Conservation (phyloP, 2,888 invertebrate species). For the Ennomos fuscantarius region DNA sequence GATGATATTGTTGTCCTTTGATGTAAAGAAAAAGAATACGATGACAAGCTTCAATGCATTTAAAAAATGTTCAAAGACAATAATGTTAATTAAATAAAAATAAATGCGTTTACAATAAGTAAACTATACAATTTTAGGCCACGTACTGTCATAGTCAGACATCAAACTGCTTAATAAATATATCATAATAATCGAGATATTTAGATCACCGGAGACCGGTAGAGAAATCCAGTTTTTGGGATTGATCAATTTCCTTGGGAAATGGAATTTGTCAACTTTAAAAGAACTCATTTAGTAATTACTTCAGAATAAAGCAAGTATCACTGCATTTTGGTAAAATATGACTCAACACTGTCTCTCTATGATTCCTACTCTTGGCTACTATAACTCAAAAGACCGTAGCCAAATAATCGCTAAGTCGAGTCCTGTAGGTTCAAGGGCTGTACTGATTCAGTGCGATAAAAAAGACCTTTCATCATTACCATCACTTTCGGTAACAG, state of each 20-base stretch:
- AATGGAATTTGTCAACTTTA: slow-evolving; percentile 37
- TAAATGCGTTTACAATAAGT: slow-evolving; percentile 5
- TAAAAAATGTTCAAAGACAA: slow-evolving; percentile 1
- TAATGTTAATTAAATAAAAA: neutral
- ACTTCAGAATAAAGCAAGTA: slow-evolving; percentile 31
- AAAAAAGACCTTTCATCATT: slow-evolving; percentile 36
- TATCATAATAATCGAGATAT: no score
- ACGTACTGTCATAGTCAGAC: slow-evolving; percentile 29
- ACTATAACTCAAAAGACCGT: slow-evolving; percentile 38
- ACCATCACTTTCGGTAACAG: slow-evolving; percentile 36
- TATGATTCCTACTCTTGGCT: slow-evolving; percentile 36
- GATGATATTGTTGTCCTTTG: no score
- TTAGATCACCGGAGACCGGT: slow-evolving; percentile 12
- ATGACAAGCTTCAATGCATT: no score
- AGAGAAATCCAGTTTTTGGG: slow-evolving; percentile 42
- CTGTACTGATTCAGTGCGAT: neutral
- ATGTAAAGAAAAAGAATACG: no score
- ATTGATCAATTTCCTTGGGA: slow-evolving; percentile 11
- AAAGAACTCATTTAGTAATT: slow-evolving; percentile 36
- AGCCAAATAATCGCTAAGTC: slow-evolving; percentile 21
- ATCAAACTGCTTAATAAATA: no score
- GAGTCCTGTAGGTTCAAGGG: neutral
- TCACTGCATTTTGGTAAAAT: slow-evolving; percentile 28
- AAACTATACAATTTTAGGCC: slow-evolving; percentile 32
- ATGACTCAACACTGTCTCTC: slow-evolving; percentile 27